Percentiles rank a stretch among this genome's conserved stretches.
These are phyloP conservation scores for silkworm (Bombyx mori) DNA, from an alignment of 1,140 invertebrate species.

Conservation along the genomic window DNA sequence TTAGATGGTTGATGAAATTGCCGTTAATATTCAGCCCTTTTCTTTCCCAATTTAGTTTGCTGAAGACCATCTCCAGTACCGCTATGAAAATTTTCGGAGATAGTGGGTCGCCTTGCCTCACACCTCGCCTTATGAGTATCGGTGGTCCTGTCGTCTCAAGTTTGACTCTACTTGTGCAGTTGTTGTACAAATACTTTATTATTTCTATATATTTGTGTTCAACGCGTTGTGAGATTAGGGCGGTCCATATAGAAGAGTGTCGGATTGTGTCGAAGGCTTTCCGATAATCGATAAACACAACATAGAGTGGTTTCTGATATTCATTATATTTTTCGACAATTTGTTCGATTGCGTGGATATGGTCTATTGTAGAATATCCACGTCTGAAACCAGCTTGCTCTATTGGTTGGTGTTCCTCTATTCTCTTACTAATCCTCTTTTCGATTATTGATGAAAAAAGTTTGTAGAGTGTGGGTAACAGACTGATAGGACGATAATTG, in stretches of 20 bases:
- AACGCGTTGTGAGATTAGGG: conserved; percentile 6
- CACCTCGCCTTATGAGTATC: conserved; percentile 4
- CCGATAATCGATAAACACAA: conserved; percentile 4
- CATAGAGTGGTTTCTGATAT: neutral
- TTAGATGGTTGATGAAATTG: conserved; percentile 1
- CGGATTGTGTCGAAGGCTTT: conserved; percentile 6
- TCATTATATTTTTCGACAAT: conserved; percentile 7
- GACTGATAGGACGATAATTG: no score
- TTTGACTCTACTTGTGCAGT: conserved; percentile 13
- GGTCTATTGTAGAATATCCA: no score
- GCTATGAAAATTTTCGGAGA: neutral
- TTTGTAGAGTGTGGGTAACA: no score
- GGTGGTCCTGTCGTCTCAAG: conserved; percentile 13
- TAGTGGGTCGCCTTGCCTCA: conserved; percentile 1
- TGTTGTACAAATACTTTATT: conserved; percentile 14
- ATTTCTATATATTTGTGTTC: conserved; percentile 12
- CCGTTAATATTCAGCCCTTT: neutral
- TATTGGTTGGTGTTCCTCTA: no score
- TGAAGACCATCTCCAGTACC: neutral
- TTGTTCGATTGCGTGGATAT: no score
- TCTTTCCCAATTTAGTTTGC: neutral
- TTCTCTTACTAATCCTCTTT: no score
- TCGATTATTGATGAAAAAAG: no score
- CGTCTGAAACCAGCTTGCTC: no score
- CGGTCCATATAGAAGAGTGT: conserved; percentile 3